Evolutionary conservation across 2,888 invertebrate genomes (phyloP), one percentile per base, ranked within the genome.

Genomic region (Tetropium fuscum): DNA sequence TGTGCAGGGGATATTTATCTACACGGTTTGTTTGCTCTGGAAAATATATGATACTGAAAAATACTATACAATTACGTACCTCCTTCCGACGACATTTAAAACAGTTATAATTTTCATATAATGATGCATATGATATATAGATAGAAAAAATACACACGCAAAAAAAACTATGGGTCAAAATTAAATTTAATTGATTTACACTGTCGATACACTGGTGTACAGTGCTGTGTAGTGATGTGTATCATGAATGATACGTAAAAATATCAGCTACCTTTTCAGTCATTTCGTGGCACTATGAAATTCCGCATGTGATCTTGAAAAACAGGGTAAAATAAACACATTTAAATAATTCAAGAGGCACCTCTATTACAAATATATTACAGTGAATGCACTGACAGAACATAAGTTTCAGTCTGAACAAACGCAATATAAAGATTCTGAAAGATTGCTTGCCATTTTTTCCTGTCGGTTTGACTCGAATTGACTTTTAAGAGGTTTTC

Each of bases 361-460:
- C 67, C 61, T 58, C 70, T 69, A 71, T 76, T 73, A 73, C 71
- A 75, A 74, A 76, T 75, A 75, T 71, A 75, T 72, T 60, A 64
- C 71, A 69, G 63, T 58, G 70, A 64, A 66, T 68, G 69, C 64
- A 72, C 71, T 74, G 77, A 75, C 78, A 75, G 77, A 74, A 74
- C 78, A 79, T 79, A 76, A 78, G 74, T 78, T 74, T 69, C 47
- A 73, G 74, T 74, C 77, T 68, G 66, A 73, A 73, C 70, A 70
- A 71, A 69, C 68, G 78, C 73, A 79, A 79, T 79, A 78, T 78
- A 79, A 78, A 79, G 80, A 80, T 80, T 78, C 77, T 80, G 78
- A 80, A 78, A 77, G 77, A 80, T 78, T 78, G 76, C 73, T 59
- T 63, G 72, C 73, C 70, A 80, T 80, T 79, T 78, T 77, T 80